A percentile compares a stretch with the other conserved stretches of the same genome.
These are phyloP conservation scores for Lacanobia wlatinum DNA, from an alignment of 2,888 invertebrate species.

Conservation along the genomic window DNA sequence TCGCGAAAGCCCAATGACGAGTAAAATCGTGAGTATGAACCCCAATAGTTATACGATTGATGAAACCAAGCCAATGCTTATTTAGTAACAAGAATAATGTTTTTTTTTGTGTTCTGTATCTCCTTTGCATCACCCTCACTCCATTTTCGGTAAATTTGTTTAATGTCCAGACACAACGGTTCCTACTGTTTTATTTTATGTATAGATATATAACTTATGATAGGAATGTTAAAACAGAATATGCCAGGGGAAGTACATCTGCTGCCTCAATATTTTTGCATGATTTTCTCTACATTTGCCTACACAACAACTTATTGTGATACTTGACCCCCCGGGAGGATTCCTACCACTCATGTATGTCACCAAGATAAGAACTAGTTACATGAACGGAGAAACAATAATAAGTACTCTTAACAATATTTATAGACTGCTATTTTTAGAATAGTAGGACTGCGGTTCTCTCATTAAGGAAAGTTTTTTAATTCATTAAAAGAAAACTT, in stretches of 20 bases:
- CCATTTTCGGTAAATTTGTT: no score
- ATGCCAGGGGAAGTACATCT: neutral
- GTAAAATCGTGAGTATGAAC: no score
- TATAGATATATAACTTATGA: no score
- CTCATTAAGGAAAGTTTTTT: conserved; percentile 22
- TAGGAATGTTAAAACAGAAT: neutral
- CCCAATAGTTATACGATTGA: no score
- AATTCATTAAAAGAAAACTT: neutral
- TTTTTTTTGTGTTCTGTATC: no score
- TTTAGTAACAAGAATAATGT: no score
- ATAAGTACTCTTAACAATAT: conserved; percentile 16
- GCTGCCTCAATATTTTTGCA: no score
- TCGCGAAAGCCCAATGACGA: no score
- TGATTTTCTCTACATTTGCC: neutral
- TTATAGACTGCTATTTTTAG: conserved; percentile 45
- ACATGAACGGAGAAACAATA: conserved; percentile 35
- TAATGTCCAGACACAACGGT: no score
- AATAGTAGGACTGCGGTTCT: neutral
- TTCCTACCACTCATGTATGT: conserved; percentile 36
- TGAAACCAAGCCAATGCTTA: no score
- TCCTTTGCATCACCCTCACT: no score
- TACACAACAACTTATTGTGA: conserved; percentile 6
- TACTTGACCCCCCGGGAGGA: conserved; percentile 25
- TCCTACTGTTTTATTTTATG: no score
- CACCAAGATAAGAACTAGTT: conserved; percentile 27